phyloP scores from a whole-genome alignment of 2,113 vertebrate genomes.

The Ictidomys tridecemlineatus region DNA sequence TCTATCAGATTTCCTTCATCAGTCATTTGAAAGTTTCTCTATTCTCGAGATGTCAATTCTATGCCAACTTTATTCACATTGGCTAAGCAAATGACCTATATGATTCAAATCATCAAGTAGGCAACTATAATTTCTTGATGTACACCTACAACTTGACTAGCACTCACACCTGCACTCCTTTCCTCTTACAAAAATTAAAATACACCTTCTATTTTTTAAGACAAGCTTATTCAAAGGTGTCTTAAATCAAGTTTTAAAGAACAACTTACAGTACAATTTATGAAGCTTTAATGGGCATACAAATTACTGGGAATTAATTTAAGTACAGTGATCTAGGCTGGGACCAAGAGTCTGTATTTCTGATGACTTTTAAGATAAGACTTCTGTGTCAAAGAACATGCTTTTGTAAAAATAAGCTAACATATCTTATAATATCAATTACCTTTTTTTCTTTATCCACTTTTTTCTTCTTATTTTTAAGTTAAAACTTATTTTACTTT shows the following conservation, averaged over 20 bases:
- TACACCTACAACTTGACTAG: not conserved
- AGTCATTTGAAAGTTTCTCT: not conserved
- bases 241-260: not conserved
- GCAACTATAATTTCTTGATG: not conserved
- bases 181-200: not conserved
- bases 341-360: not conserved
- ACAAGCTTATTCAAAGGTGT: not conserved
- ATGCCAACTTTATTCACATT: fast-evolving
- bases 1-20: not conserved
- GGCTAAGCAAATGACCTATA: not conserved
- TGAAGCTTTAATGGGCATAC: not conserved
- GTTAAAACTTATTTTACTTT: not conserved
- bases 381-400: not conserved
- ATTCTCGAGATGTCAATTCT: not conserved
- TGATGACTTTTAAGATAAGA: not conserved
- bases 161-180: not conserved
- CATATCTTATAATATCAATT: not conserved
- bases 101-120: not conserved
- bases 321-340: not conserved
- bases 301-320: not conserved
- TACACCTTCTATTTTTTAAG: not conserved
- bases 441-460: conserved; percentile 66
- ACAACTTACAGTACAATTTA: not conserved
- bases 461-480: not conserved
- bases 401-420: not conserved